Evolutionary conservation across 2,797 vertebrate genomes (phyloP), one percentile per base, ranked within the genome.

Genomic region (Macropus fuliginosus): DNA sequence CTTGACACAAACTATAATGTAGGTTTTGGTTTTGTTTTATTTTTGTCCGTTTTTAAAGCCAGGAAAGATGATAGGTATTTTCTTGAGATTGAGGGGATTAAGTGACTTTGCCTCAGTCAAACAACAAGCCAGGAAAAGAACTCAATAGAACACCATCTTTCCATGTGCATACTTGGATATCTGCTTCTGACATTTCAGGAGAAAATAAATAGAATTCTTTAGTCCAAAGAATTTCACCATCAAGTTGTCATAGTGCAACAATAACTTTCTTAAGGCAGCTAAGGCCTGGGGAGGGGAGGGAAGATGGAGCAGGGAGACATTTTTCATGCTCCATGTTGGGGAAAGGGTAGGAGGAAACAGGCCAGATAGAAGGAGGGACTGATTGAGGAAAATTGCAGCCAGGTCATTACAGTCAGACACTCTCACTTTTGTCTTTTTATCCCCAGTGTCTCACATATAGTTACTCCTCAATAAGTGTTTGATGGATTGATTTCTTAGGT

Each of bases 181-280:
- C 95, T 96, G 91, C 93, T 90, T 46, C 93, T 92, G 90, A 97
- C 97, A 97, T 98, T 98, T 97, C 92, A 46, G 91, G 94, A 93
- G 93, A 90, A 89, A 96, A 94, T 93, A 97, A 97, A 96, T 95
- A 95, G 97, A 94, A 90, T 10, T 94, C 56, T 56, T 89, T 94
- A 56, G 18, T 81, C 40, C 74, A 81, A 81, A 81, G 40, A 46
- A 8, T 46, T 95, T 96, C 97, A 93, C 94, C 94, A 28, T 96
- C 96, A 94, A 96, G 40, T 55, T 89, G 18, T 10, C 50, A 55
- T 59, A 34, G 93, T 96, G 89, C 97, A 95, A 94, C 94, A 95
- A 95, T 62, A 46, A 24, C 74, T 31, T 46, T 27, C 21, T 46
- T 81, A 46, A 81, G 74, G 21, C 21, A 27, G 40, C 40, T 46